A percentile compares a stretch with the other conserved stretches of the same genome.
Conservation (phyloP, 2,797 vertebrate species). For the Paguma larvata region DNA sequence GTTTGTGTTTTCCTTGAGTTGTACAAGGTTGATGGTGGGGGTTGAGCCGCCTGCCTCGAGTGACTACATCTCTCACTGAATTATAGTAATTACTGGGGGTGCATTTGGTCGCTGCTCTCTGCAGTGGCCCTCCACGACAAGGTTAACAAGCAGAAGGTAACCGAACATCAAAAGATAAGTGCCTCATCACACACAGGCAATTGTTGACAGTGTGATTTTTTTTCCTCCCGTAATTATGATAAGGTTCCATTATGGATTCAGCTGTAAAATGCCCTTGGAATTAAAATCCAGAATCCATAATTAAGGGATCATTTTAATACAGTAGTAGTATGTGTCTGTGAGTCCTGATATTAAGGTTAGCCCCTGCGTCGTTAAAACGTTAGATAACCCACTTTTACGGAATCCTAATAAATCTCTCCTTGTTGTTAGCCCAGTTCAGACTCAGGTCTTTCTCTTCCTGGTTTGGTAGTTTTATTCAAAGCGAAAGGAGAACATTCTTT, state of each 20-base stretch:
- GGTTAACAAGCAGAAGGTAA: conserved; percentile 87
- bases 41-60: conserved; percentile 81
- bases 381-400: not conserved
- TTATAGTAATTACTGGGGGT: conserved; percentile 83
- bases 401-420: not conserved
- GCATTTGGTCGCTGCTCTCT: conserved; percentile 77
- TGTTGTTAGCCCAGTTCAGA: not conserved
- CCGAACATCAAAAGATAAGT: conserved; percentile 79
- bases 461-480: not conserved
- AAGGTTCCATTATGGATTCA: not conserved
- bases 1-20: conserved; percentile 87
- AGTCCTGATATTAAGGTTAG: conserved; percentile 37
- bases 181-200: conserved; percentile 52
- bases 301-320: conserved; percentile 29
- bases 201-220: conserved; percentile 79
- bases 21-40: conserved; percentile 86
- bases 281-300: conserved; percentile 48
- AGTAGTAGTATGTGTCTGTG: not conserved
- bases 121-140: conserved; percentile 77
- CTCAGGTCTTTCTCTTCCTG: not conserved
- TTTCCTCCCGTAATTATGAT: conserved; percentile 32
- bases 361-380: not conserved
- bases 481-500: not conserved
- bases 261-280: conserved; percentile 36
- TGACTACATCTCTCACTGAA: conserved; percentile 81